Evolutionary conservation across 2,113 vertebrate genomes (phyloP).

Genomic region (Falco punctatus): DNA sequence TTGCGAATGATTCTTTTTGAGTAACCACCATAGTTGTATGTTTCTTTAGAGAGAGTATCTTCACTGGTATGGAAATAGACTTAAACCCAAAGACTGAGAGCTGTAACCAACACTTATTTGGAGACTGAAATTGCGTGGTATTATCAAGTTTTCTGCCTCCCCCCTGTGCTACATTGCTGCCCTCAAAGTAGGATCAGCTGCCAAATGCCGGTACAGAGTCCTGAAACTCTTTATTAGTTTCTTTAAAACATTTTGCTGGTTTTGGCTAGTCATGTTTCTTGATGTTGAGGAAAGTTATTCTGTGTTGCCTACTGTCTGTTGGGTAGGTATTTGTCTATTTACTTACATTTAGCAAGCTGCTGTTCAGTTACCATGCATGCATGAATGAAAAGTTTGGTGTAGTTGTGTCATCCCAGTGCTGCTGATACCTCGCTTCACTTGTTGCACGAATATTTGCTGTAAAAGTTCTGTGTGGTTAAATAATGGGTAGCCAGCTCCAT

Average conservation of each 20-base stretch:
- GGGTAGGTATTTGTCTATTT: background rate
- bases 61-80: background rate
- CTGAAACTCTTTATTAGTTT: background rate
- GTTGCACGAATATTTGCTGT: background rate
- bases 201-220: background rate
- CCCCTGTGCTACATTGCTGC: accelerated
- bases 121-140: background rate
- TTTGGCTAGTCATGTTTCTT: background rate
- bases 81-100: background rate
- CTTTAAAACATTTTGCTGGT: background rate
- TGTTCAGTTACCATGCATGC: background rate
- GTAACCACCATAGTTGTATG: background rate
- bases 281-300: background rate
- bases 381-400: background rate
- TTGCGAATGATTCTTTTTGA: background rate
- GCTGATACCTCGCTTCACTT: background rate
- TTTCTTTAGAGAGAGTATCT: background rate
- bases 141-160: background rate
- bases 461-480: background rate
- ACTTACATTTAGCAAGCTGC: background rate
- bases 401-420: background rate
- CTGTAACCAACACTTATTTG: background rate
- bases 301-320: background rate
- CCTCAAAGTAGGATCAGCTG: background rate
- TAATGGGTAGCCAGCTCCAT: background rate